phyloP scores from a whole-genome alignment of 2,888 invertebrate genomes.

The Graphium colonna region DNA sequence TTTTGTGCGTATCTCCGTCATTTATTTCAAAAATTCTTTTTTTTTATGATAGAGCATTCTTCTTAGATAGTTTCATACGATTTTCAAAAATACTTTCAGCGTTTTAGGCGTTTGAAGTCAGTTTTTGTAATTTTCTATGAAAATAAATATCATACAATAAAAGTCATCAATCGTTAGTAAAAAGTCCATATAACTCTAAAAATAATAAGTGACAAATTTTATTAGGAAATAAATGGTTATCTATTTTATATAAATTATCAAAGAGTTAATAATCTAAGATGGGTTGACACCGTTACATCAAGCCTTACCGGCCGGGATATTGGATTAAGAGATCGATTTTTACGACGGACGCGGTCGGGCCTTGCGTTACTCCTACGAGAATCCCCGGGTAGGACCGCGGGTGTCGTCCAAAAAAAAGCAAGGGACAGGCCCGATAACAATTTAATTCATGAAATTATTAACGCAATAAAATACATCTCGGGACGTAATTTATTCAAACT shows the following conservation, averaged over 20 bases:
- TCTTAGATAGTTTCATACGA: too few relatives aligned
- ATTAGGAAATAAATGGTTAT: neutral
- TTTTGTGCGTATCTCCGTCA: too few relatives aligned
- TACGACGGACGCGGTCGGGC: conserved; percentile 36
- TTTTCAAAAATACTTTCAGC: too few relatives aligned
- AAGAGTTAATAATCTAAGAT: neutral
- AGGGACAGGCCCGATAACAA: conserved; percentile 43
- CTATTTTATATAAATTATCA: neutral
- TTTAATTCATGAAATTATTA: conserved; percentile 69
- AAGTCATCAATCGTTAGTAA: too few relatives aligned
- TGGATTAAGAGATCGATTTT: conserved; percentile 60
- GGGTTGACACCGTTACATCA: conserved; percentile 28
- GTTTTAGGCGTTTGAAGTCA: too few relatives aligned
- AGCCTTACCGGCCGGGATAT: conserved; percentile 42
- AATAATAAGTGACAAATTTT: neutral
- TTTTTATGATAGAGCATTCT: too few relatives aligned
- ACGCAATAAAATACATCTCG: conserved; percentile 61
- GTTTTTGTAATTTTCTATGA: too few relatives aligned
- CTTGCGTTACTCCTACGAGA: conserved; percentile 31
- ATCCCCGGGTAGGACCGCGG: conserved; percentile 36
- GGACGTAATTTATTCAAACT: conserved; percentile 67
- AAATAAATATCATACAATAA: too few relatives aligned
- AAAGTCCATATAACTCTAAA: too few relatives aligned
- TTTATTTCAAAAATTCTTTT: too few relatives aligned
- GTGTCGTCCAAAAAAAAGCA: conserved; percentile 40